Evolutionary conservation across 2,888 invertebrate species (phyloP).

Genomic region (Tineola bisselliella): DNA sequence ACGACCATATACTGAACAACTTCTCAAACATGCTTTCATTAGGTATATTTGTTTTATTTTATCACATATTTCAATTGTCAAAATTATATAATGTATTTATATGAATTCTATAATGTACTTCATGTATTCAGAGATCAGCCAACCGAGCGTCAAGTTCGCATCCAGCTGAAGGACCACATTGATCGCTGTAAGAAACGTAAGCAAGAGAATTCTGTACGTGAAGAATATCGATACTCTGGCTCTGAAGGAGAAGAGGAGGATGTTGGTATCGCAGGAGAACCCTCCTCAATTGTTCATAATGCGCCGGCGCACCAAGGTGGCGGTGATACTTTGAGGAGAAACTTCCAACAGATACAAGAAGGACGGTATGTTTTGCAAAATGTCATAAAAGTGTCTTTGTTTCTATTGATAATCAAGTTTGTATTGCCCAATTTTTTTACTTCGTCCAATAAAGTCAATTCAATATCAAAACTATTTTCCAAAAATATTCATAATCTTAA

Average conservation of each 20-base stretch:
- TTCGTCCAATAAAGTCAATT: no score
- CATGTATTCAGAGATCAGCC: slow-evolving; percentile 83
- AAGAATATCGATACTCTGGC: slow-evolving; percentile 88
- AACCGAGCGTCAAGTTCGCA: slow-evolving; percentile 96
- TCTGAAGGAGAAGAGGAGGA: slow-evolving; percentile 98
- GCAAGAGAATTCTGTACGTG: slow-evolving; percentile 82
- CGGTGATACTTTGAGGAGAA: slow-evolving; percentile 94
- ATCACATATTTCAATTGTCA: no score
- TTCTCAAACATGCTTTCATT: slow-evolving; percentile 97
- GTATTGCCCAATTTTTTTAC: no score
- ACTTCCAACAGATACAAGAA: slow-evolving; percentile 98
- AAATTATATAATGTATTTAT: no score
- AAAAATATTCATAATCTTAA: no score
- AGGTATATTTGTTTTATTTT: no score
- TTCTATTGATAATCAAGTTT: no score
- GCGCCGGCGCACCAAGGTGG: slow-evolving; percentile 81
- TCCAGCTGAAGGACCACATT: slow-evolving; percentile 99
- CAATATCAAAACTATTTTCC: no score
- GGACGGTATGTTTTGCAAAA: slow-evolving; percentile 64
- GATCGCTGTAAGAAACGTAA: slow-evolving; percentile 95
- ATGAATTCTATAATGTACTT: no score
- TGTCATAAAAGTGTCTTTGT: no score
- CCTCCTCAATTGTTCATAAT: slow-evolving; percentile 91
- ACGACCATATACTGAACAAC: slow-evolving; percentile 97
- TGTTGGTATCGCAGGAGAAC: slow-evolving; percentile 89